Evolutionary conservation across 2,888 invertebrate genomes (phyloP), one percentile per base, ranked within the genome.

Genomic region (Siphonodentalium dalli): DNA sequence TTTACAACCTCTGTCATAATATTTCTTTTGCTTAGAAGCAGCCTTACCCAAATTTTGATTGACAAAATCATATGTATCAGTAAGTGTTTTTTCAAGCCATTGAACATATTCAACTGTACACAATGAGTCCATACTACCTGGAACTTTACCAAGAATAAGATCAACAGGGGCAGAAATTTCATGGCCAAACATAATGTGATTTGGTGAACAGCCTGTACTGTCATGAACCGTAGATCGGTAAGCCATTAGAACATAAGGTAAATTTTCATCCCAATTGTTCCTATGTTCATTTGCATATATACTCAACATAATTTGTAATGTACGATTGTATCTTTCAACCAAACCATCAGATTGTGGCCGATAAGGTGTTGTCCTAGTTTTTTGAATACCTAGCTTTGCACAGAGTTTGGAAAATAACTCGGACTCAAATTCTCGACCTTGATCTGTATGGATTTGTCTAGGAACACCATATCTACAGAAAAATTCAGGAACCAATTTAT

Each of bases 401-500:
- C n/a, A n/a, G n/a, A n/a, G n/a, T n/a, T n/a, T n/a, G n/a, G n/a
- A n/a, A n/a, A n/a, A n/a, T n/a, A n/a, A n/a, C n/a, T n/a, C n/a
- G n/a, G n/a, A n/a, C n/a, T n/a, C 21, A 43, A 29, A 44, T 7
- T 44, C 37, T 15, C 33, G 15, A 7, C 29, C 47, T 28, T 37
- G 34, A 33, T 49, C 51, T 11, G 47, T 28, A 2, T 43, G 20
- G n/a, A 53, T 40, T 5, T 18, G n/a, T 23, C 37, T 28, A 9
- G 51, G 51, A 9, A 42, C 28, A 8, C 51, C 59, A 27, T 41
- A 47, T 15, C 29, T 20, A 26, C 54, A 54, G 13, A 41, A 29
- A 21, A 50, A 21, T 33, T 50, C 54, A 5, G 27, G 42, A 11
- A 61, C 52, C 13, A 61, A 28, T n/a, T 39, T 47, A 28, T 56